Percentiles rank a stretch among this genome's conserved stretches.
Evolutionary conservation across 2,888 invertebrate species (phyloP).

Genomic region (Tigriopus californicus): DNA sequence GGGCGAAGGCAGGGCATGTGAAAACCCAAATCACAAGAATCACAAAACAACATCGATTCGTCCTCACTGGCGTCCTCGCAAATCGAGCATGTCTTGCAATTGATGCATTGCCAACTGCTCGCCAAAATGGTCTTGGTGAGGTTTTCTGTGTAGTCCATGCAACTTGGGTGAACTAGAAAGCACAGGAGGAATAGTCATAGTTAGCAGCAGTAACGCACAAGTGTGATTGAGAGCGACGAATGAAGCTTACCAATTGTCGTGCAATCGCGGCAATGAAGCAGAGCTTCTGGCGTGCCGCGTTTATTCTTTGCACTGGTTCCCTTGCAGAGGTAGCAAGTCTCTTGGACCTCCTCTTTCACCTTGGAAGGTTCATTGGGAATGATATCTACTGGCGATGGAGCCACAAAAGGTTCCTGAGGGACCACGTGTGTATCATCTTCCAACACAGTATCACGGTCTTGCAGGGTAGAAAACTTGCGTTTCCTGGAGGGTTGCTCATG

Average conservation of each 20-base stretch:
- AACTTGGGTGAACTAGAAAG: constrained; percentile 32
- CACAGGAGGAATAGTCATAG: constrained; percentile 3
- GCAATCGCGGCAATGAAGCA: constrained; percentile 8
- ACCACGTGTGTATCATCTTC: too few species aligned
- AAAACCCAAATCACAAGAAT: constrained; percentile 63
- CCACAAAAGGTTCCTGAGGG: too few species aligned
- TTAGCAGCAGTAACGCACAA: not conserved
- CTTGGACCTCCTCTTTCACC: not conserved
- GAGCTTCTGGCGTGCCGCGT: not conserved
- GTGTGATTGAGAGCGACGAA: not conserved
- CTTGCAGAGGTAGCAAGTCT: not conserved
- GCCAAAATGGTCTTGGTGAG: constrained; percentile 27
- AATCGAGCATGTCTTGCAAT: constrained; percentile 66
- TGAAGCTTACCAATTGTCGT: not conserved
- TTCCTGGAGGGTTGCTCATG: constrained; percentile 34
- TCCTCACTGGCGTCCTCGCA: constrained; percentile 46
- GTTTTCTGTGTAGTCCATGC: constrained; percentile 31
- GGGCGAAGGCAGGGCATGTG: constrained; percentile 63
- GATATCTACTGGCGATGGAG: too few species aligned
- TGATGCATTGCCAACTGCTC: constrained; percentile 58
- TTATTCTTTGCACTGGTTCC: not conserved
- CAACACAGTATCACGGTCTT: too few species aligned
- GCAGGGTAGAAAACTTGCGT: not conserved
- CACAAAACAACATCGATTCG: constrained; percentile 42
- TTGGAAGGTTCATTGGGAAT: not conserved